Conservation (phyloP, 2,888 invertebrate species). For the Philonicus albiceps region DNA sequence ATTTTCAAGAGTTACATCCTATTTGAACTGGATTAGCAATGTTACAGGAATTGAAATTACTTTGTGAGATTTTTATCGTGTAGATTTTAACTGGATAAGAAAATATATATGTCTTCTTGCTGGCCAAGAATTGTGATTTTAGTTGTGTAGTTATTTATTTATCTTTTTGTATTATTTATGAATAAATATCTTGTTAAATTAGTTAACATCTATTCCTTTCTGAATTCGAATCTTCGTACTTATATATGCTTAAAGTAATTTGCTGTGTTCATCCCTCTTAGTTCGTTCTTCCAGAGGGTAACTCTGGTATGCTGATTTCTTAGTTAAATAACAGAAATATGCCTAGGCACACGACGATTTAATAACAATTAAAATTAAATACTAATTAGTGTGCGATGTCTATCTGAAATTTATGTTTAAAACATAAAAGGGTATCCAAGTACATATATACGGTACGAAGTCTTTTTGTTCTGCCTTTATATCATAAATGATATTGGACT, state of each 20-base stretch:
- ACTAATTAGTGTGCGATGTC: neutral
- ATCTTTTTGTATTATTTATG: conserved; percentile 11
- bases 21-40: conserved; percentile 31
- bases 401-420: too few species aligned
- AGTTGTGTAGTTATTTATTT: conserved; percentile 9
- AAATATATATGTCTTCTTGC: conserved; percentile 8
- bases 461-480: too few species aligned
- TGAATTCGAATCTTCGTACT: too few species aligned
- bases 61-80: neutral
- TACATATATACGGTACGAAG: too few species aligned
- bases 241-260: too few species aligned
- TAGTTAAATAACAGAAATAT: neutral
- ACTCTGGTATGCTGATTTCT: too few species aligned
- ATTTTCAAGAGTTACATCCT: conserved; percentile 39
- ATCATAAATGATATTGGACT: too few species aligned
- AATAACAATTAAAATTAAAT: too few species aligned
- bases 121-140: conserved; percentile 24
- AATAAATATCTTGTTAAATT: neutral
- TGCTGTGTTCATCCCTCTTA: too few species aligned
- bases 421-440: too few species aligned
- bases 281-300: too few species aligned
- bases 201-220: neutral
- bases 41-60: conserved; percentile 41
- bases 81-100: neutral
- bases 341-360: neutral